These are phyloP conservation scores for Oreotragus oreotragus DNA, from an alignment of 2,113 vertebrate species.

Conservation along the genomic window DNA sequence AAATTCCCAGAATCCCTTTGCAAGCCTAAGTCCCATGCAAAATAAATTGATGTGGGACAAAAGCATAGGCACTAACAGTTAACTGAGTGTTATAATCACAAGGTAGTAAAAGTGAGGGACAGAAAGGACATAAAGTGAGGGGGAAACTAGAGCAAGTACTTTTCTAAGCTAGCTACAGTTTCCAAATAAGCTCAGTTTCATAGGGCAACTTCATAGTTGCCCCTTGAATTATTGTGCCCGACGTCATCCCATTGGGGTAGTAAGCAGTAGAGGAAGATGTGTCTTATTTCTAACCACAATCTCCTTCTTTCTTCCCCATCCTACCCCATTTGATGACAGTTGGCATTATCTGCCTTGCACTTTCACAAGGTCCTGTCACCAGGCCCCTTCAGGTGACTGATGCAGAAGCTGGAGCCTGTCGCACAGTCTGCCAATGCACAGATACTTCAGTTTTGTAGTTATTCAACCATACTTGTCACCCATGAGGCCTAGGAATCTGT, in stretches of 20 bases:
- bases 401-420: not conserved
- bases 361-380: not conserved
- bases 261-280: not conserved
- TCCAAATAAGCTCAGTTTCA: not conserved
- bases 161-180: not conserved
- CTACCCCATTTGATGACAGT: too few relatives aligned
- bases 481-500: not conserved
- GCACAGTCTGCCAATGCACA: too few relatives aligned
- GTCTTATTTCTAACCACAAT: not conserved
- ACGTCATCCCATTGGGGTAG: not conserved
- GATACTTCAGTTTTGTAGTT: not conserved
- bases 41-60: not conserved
- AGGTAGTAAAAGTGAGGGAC: not conserved
- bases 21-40: not conserved
- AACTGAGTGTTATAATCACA: not conserved
- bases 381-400: not conserved
- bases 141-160: not conserved
- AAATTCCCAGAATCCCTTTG: not conserved
- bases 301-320: not conserved
- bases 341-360: not conserved
- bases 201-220: not conserved
- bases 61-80: not conserved
- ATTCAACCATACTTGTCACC: not conserved
- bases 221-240: not conserved
- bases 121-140: not conserved